phyloP scores from a whole-genome alignment of 2,113 vertebrate genomes.

The Hippocampus zosterae region DNA sequence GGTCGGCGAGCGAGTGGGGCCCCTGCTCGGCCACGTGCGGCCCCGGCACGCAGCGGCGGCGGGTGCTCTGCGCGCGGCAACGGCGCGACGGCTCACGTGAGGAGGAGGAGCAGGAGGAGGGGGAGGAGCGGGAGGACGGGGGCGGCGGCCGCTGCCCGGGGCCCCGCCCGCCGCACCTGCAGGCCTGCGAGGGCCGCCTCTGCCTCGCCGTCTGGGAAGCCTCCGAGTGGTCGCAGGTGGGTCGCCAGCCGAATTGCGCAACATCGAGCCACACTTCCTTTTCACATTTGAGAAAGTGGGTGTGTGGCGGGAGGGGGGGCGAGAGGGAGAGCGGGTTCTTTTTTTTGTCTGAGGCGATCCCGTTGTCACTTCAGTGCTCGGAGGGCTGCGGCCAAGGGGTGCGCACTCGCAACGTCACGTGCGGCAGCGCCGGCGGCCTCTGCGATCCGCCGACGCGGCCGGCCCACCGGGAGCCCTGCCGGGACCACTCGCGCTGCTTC shows the following conservation, averaged over 20 bases:
- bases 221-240: conserved; percentile 92
- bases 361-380: conserved; percentile 77
- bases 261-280: no score
- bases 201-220: conserved; percentile 91
- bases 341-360: no score
- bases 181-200: conserved; percentile 85
- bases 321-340: no score
- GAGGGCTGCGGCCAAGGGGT: conserved; percentile 83
- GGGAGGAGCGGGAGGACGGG: conserved; percentile 44
- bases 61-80: conserved; percentile 85
- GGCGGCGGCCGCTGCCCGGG: conserved; percentile 84
- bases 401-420: conserved; percentile 80
- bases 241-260: conserved; percentile 3
- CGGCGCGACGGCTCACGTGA: conserved; percentile 85
- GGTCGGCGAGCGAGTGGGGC: conserved; percentile 86
- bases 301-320: no score
- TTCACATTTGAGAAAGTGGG: no score
- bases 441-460: conserved; percentile 84
- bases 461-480: conserved; percentile 77
- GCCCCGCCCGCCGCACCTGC: conserved; percentile 75
- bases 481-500: conserved; percentile 86
- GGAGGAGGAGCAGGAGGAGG: conserved; percentile 27
- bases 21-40: conserved; percentile 87
- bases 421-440: conserved; percentile 84
- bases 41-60: conserved; percentile 83